Base-by-base conservation (phyloP, 1,140 invertebrate genomes). In the Saccostrea glomerata region DNA sequence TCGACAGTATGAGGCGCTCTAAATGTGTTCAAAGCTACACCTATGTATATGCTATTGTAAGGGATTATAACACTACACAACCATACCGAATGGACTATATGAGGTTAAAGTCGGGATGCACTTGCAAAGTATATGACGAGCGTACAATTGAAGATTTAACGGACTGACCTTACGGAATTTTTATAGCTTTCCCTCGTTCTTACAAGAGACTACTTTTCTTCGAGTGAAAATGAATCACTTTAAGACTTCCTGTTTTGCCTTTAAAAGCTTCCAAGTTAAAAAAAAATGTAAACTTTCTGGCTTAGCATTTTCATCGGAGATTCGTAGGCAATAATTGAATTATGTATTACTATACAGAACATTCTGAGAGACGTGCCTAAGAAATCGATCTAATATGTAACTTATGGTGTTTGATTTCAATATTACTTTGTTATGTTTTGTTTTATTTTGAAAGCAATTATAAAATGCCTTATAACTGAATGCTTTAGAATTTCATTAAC, bases 11-110 rank as follows among this genome's bases (percentile, higher is more conserved):
- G 54, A 96, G 96, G 54, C 96, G 96, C 84, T 97, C 97, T 6
- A 95, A 96, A 91, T 98, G 98, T 95, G 96, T 97, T 13, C 97
- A 98, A 94, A 97, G 97, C 94, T 97, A 97, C 94, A 97, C 97
- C n/a, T 98, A 97, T 93, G 96, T 97, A 0, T 98, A 98, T 94
- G 98, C 97, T 17, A 96, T 98, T 86, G 97, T 98, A 40, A 95
- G 94, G 73, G 95, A 96, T 82, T 94, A 93, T 89, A 94, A 93
- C 73, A 93, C 95, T 25, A 95, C 96, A 11, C 88, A 92, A 73
- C 93, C 92, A 25, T 98, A 97, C 96, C 96, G 96, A 85, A 95
- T 98, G 93, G 98, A 98, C 94, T 97, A 98, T 95, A 97, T 98
- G 89, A 96, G 95, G 91, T 96, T 98, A 70, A 96, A 97, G 87